Evolutionary conservation across 2,888 invertebrate genomes (phyloP), one percentile per base, ranked within the genome.

Genomic region (Fissipunctia ypsillon): DNA sequence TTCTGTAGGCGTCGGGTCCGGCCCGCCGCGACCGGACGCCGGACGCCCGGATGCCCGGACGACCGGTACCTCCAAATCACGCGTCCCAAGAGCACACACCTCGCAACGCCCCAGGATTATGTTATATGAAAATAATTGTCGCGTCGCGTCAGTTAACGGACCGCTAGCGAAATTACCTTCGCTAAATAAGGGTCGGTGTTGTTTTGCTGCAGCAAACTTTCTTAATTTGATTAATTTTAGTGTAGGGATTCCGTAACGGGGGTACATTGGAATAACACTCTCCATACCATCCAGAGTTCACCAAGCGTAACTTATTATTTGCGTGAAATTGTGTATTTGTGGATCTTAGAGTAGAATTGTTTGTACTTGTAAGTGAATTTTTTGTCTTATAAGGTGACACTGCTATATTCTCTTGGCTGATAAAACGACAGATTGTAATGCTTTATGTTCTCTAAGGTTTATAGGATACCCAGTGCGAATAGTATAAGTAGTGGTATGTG

Each of bases 91-190:
- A 89, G 94, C 90, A 86, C 91, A 88, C 92, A 93, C 91, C 92
- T 92, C 92, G 90, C 91, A 89, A 90, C 92, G 90, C 91, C 91
- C 91, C 92, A 88, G 93, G 92, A 93, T 95, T 94, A 94, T 94
- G 93, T 94, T 95, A 94, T 95, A 94, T 92, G 92, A 91, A 93
- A 94, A 94, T 95, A 95, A 95, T 94, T 94, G 94, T 94, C 92
- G 92, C 91, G 81, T 84, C 89, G 92, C 90, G 91, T 88, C 91
- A 90, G 90, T 90, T 90, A 88, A 90, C 91, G 89, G 90, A 88
- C 92, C 90, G 86, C 87, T 85, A 88, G 87, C 88, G 80, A 90
- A 93, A 93, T 94, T 92, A 94, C 92, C 91, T 85, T 89, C 83
- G 87, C 90, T 88, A 91, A 93, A 93, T 93, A 92, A 92, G 92